A percentile compares a stretch with the other conserved stretches of the same genome.
Conservation (phyloP, 2,113 vertebrate genomes). For the Jaculus jaculus region DNA sequence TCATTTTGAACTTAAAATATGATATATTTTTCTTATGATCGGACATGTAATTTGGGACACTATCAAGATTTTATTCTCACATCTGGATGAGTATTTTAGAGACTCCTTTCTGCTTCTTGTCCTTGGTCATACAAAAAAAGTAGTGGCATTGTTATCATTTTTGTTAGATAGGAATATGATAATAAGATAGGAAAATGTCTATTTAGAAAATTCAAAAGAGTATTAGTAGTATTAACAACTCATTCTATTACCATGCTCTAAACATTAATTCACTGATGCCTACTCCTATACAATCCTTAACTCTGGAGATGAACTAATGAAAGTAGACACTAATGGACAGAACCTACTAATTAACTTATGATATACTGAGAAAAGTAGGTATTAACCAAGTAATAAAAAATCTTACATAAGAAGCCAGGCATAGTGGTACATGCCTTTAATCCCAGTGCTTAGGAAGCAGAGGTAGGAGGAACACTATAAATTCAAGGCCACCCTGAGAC, state of each 20-base stretch:
- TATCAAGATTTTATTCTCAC: background rate
- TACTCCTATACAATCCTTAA: background rate
- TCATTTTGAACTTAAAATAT: constrained; percentile 42
- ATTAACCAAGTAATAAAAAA: background rate
- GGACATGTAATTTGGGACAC: background rate
- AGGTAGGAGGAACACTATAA: too few relatives aligned
- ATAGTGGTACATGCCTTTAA: too few relatives aligned
- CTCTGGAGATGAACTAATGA: background rate
- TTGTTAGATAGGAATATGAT: too few relatives aligned
- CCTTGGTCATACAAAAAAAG: constrained; percentile 1
- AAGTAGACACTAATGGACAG: background rate
- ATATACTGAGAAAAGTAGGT: background rate
- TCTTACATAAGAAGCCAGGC: background rate
- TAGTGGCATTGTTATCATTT: background rate
- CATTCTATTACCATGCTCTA: background rate
- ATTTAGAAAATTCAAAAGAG: background rate
- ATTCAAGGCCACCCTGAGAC: too few relatives aligned
- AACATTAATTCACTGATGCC: background rate
- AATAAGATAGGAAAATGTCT: background rate
- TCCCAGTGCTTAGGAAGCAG: too few relatives aligned
- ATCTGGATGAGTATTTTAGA: too few relatives aligned
- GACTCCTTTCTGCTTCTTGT: background rate
- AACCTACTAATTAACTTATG: background rate
- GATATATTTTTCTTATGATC: background rate
- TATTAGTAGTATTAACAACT: background rate